Conservation (phyloP, 2,888 invertebrate species). For the Tetragonisca angustula region DNA sequence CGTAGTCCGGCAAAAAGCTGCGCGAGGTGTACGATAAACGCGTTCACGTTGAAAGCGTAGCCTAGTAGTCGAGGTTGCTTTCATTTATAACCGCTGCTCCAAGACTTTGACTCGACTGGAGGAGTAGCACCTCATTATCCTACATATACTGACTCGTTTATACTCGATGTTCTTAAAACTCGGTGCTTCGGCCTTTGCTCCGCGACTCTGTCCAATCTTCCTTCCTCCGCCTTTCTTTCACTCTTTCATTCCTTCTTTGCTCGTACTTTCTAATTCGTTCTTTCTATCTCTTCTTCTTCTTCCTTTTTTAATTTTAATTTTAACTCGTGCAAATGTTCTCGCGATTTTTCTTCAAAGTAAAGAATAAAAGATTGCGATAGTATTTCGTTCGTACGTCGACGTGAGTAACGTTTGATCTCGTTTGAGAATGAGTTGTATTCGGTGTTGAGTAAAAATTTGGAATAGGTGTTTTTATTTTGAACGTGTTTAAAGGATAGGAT, state of each 20-base stretch:
- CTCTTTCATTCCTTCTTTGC: too few species aligned
- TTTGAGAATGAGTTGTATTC: too few species aligned
- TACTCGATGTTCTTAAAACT: slow-evolving; percentile 18
- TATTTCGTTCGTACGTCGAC: too few species aligned
- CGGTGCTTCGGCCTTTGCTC: background rate
- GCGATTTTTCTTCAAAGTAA: too few species aligned
- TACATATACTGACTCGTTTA: slow-evolving; percentile 39
- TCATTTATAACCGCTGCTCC: slow-evolving; percentile 57
- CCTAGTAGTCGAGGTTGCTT: slow-evolving; percentile 41
- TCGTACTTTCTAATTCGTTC: background rate
- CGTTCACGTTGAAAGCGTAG: slow-evolving; percentile 50
- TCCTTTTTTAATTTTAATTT: too few species aligned
- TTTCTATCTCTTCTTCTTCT: too few species aligned
- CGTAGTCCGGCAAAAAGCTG: slow-evolving; percentile 36
- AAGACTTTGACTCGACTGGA: slow-evolving; percentile 53
- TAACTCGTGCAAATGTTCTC: too few species aligned
- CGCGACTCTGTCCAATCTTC: background rate
- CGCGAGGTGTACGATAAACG: slow-evolving; percentile 25
- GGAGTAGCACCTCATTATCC: slow-evolving; percentile 59
- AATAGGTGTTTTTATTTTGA: too few species aligned
- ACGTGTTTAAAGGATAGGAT: too few species aligned
- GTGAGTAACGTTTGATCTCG: too few species aligned
- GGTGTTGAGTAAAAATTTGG: too few species aligned
- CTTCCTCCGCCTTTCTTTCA: background rate
- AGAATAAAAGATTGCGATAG: too few species aligned